phyloP scores from a whole-genome alignment of 2,888 invertebrate genomes.

The Melanotus villosus region DNA sequence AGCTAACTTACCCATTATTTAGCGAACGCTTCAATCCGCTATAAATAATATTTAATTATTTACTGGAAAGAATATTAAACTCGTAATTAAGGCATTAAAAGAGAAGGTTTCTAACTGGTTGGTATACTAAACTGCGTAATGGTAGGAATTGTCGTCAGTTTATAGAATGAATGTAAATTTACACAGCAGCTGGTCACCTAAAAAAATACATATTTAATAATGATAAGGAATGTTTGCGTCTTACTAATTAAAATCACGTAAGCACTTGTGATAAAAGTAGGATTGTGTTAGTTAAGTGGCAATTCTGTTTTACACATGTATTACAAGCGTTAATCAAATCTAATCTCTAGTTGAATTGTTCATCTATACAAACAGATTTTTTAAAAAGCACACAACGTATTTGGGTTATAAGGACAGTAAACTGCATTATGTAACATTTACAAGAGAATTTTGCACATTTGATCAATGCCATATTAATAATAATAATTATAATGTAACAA shows the following conservation, averaged over 20 bases:
- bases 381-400: constrained; percentile 2
- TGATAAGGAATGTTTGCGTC: neutral
- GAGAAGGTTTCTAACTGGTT: too few species aligned
- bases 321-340: constrained; percentile 9
- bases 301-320: constrained; percentile 12
- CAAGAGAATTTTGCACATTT: neutral
- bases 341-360: constrained; percentile 8
- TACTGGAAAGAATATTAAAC: too few species aligned
- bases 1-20: neutral
- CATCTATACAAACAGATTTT: neutral
- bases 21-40: neutral
- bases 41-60: neutral
- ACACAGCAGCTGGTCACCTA: constrained; percentile 15
- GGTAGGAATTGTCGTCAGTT: neutral
- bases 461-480: constrained; percentile 1
- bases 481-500: constrained; percentile 10
- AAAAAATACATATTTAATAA: constrained; percentile 5
- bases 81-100: too few species aligned
- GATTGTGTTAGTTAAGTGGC: neutral
- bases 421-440: constrained; percentile 9
- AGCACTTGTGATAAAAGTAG: neutral
- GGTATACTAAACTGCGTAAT: constrained; percentile 13
- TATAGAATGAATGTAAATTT: constrained; percentile 18
- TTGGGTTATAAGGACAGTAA: constrained; percentile 17
- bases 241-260: neutral